These are phyloP conservation scores for Drosophila sturtevanti DNA, from an alignment of 1,140 invertebrate genomes.

Conservation along the genomic window DNA sequence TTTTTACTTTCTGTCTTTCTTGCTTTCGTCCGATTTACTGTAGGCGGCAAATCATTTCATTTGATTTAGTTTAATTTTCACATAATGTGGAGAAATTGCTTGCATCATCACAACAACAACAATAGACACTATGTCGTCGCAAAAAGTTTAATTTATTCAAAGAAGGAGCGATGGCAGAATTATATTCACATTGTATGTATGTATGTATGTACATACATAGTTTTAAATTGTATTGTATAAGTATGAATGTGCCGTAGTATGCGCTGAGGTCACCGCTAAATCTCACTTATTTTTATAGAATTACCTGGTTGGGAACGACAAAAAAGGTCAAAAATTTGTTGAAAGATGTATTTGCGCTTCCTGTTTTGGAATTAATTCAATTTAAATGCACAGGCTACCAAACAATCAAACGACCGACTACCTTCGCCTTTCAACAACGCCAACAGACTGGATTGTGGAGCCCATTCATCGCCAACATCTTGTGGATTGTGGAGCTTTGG, in stretches of 20 bases:
- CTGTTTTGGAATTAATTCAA: constrained; percentile 67
- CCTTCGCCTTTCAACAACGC: too few species aligned
- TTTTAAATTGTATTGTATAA: too few species aligned
- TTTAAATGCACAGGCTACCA: constrained; percentile 71
- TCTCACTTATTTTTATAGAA: constrained; percentile 8
- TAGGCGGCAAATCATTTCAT: constrained; percentile 4
- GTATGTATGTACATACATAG: background rate
- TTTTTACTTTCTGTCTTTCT: constrained; percentile 25
- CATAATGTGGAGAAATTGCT: constrained; percentile 54
- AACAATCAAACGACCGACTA: constrained; percentile 31
- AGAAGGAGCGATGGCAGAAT: background rate
- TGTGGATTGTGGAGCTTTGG: too few species aligned
- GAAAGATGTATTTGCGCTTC: constrained; percentile 43
- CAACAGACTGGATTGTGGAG: too few species aligned
- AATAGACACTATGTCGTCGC: constrained; percentile 13
- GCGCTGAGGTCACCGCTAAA: constrained; percentile 4
- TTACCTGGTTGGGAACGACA: constrained; percentile 55
- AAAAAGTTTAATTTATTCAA: constrained; percentile 22
- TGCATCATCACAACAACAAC: constrained; percentile 58
- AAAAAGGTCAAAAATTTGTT: constrained; percentile 23
- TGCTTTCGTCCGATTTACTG: constrained; percentile 16
- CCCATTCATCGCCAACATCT: too few species aligned
- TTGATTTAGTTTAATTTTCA: constrained; percentile 34
- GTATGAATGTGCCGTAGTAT: background rate
- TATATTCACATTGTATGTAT: background rate